These are phyloP conservation scores for Oryctes rhinoceros DNA, from an alignment of 1,140 invertebrate genomes.

Conservation along the genomic window DNA sequence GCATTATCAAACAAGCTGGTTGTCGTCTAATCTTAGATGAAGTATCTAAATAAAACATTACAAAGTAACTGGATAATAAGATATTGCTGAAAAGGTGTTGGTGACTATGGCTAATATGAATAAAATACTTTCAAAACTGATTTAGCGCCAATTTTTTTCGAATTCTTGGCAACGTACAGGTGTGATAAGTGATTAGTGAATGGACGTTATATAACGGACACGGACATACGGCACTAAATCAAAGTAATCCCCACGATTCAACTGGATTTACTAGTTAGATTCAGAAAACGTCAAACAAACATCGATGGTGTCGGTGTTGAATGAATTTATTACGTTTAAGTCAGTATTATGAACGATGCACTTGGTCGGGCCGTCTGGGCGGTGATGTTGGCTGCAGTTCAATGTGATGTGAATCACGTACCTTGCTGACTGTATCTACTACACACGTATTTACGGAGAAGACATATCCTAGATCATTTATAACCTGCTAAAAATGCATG, in stretches of 20 bases:
- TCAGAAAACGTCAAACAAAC: constrained; percentile 27
- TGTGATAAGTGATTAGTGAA: not conserved
- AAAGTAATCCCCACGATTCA: not conserved
- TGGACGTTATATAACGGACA: not conserved
- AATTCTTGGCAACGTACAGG: not conserved
- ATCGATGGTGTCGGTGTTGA: constrained; percentile 19
- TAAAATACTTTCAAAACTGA: no score
- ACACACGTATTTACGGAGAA: not conserved
- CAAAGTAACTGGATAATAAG: no score
- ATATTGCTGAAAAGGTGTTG: no score
- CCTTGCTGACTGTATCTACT: constrained; percentile 1
- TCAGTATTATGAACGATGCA: constrained; percentile 5
- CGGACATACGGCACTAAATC: not conserved
- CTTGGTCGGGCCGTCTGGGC: constrained; percentile 18
- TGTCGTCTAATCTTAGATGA: no score
- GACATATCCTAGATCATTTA: constrained; percentile 5
- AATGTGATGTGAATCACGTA: constrained; percentile 17
- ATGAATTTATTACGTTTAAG: not conserved
- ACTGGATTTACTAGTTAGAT: not conserved
- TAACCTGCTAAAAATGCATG: constrained; percentile 25
- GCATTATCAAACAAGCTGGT: no score
- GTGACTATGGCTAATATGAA: no score
- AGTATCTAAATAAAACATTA: no score
- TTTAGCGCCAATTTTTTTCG: not conserved
- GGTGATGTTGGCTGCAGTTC: constrained; percentile 10